These are phyloP conservation scores for Alca torda DNA, from an alignment of 2,797 vertebrate genomes.

Conservation along the genomic window DNA sequence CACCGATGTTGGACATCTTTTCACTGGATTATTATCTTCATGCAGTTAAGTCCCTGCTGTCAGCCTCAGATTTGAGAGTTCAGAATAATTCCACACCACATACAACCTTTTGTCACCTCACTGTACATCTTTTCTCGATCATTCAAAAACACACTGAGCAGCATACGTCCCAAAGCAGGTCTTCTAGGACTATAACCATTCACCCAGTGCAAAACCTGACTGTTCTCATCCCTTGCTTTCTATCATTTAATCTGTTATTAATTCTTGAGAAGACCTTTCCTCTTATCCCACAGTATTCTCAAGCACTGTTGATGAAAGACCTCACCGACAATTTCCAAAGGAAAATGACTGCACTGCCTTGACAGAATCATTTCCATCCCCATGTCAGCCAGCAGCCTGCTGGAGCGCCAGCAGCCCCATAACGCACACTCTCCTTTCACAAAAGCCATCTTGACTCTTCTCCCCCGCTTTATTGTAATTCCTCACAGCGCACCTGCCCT, in stretches of 20 bases:
- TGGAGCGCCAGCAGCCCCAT: rapidly evolving
- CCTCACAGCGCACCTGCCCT: neutral
- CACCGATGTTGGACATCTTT: neutral
- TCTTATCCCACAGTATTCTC: neutral
- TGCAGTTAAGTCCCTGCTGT: neutral
- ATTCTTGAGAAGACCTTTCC: neutral
- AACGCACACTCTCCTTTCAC: neutral
- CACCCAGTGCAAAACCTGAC: neutral
- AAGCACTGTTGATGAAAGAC: neutral
- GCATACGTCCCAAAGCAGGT: neutral
- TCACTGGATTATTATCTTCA: neutral
- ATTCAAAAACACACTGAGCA: neutral
- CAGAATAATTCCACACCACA: neutral
- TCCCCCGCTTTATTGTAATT: neutral
- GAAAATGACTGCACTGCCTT: neutral
- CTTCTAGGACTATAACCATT: neutral
- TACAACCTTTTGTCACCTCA: neutral
- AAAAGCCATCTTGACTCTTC: neutral
- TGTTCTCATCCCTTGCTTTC: neutral
- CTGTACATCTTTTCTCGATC: neutral
- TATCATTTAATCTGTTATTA: neutral
- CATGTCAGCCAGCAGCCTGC: neutral
- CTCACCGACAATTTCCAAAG: neutral
- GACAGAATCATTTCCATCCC: neutral
- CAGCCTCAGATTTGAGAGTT: neutral